Evolutionary conservation across 92 coral and sea anemone genomes (phyloP).

Genomic region (Porites evermanni): DNA sequence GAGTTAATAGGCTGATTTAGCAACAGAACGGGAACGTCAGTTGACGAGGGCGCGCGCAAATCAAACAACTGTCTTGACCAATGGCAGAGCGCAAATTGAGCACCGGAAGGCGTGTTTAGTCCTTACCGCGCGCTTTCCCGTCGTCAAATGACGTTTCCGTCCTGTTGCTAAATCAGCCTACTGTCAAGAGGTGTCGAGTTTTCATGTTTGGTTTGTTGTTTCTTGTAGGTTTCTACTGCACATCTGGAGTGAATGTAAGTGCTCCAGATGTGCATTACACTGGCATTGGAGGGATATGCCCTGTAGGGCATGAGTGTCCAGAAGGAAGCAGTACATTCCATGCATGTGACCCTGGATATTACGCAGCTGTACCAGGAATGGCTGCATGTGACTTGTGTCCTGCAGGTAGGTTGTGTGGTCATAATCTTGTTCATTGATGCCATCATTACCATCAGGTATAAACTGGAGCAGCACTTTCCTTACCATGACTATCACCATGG

Average conservation of each 20-base stretch:
- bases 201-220: no score
- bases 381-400: constrained; percentile 88
- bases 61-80: no score
- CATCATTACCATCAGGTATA: neutral
- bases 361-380: constrained; percentile 78
- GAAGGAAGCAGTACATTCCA: constrained; percentile 78
- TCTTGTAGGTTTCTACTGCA: constrained; percentile 82
- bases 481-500: neutral
- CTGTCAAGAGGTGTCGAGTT: neutral
- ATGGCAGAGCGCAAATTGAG: no score
- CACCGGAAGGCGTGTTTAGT: no score
- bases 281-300: constrained; percentile 89
- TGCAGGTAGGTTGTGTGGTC: constrained; percentile 60
- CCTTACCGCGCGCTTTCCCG: no score
- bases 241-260: constrained; percentile 88
- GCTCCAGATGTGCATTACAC: constrained; percentile 72
- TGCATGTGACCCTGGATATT: constrained; percentile 88
- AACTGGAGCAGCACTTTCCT: neutral
- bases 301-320: constrained; percentile 92
- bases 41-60: no score
- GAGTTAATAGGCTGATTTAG: no score
- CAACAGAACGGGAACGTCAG: no score
- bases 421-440: neutral
- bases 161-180: no score
- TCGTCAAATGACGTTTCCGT: no score